Percentiles rank a stretch among this genome's conserved stretches.
Conservation (phyloP, 2,888 invertebrate genomes). For the Scaptomyza cyrtandrae region DNA sequence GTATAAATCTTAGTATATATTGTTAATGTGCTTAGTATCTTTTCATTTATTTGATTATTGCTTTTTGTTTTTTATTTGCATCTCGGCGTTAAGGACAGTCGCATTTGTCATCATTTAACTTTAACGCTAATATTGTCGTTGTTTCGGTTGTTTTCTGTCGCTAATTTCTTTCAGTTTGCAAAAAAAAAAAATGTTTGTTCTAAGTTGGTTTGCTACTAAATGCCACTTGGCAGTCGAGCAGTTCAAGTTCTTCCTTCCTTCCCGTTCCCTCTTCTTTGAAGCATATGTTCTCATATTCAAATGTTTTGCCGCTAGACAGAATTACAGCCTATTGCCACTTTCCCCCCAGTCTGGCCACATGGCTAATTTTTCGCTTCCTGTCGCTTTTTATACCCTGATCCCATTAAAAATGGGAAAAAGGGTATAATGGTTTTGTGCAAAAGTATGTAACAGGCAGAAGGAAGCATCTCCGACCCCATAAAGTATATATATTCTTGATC, state of each 20-base stretch:
- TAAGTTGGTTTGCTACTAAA: slow-evolving; percentile 65
- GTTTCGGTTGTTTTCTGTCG: slow-evolving; percentile 32
- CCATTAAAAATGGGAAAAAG: too few species aligned
- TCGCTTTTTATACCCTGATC: too few species aligned
- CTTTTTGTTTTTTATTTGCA: background rate
- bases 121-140: slow-evolving; percentile 26
- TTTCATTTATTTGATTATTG: slow-evolving; percentile 7
- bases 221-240: slow-evolving; percentile 60
- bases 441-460: too few species aligned
- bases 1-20: background rate
- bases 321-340: background rate
- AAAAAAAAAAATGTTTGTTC: slow-evolving; percentile 59
- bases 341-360: background rate
- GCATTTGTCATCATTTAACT: slow-evolving; percentile 76
- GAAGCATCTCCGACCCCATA: too few species aligned
- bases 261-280: background rate
- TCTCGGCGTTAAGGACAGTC: slow-evolving; percentile 67
- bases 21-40: slow-evolving; percentile 33
- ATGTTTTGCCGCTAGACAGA: slow-evolving; percentile 4
- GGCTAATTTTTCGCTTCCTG: slow-evolving; percentile 68
- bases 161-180: slow-evolving; percentile 76
- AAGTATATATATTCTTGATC: too few species aligned
- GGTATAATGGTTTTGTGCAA: too few species aligned
- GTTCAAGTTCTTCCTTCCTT: background rate
- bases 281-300: slow-evolving; percentile 22